Base-by-base conservation (phyloP, 1,140 invertebrate genomes). In the Polypedilum pembai region DNA sequence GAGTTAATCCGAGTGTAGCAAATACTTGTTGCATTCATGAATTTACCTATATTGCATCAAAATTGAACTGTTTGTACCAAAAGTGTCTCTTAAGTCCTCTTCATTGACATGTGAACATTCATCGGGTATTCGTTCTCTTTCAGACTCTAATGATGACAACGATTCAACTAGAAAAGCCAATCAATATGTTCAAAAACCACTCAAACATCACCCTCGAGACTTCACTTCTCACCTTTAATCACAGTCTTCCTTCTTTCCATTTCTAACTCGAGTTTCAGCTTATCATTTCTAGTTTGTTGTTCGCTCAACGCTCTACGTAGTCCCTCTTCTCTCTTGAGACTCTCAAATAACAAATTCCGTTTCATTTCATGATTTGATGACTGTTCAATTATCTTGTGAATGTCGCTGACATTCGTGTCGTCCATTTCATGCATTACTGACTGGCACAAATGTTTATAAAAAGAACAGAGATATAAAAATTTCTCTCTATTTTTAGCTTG, bases 41-140 rank as follows among this genome's bases (percentile, higher is more conserved):
- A 56, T 1, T 18, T 20, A 69, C 65, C 20, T 69, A 18, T 69
- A 69, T 69, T 20, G 65, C 65, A 69, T 69, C 17, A 69, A 21
- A 69, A 69, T 3, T 69, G 15, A 8, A 10, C 65, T 69, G 18
- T 69, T 69, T 20, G 65, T 69, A 8, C 65, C 65, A 69, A 69
- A 69, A 18, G 65, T 69, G 7, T 21, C 65, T 21, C 18, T 69
- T 12, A 69, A 69, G 65, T 69, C 65, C 18, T 69, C 65, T 20
- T 20, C 65, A 21, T 5, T 20, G 17, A 18, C n/a, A 69, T 20
- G 17, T 69, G 17, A n/a, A 56, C 45, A 56, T 56, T 56, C n/a
- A 15, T 15, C 10, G 8, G 8, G 10, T 8, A 15, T 8, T 17
- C n/a, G 45, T 15, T 15, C 45, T 69, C 18, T 69, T 20, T 69